Evolutionary conservation across 2,797 vertebrate genomes (phyloP).

Genomic region (Psittacula derbiana): DNA sequence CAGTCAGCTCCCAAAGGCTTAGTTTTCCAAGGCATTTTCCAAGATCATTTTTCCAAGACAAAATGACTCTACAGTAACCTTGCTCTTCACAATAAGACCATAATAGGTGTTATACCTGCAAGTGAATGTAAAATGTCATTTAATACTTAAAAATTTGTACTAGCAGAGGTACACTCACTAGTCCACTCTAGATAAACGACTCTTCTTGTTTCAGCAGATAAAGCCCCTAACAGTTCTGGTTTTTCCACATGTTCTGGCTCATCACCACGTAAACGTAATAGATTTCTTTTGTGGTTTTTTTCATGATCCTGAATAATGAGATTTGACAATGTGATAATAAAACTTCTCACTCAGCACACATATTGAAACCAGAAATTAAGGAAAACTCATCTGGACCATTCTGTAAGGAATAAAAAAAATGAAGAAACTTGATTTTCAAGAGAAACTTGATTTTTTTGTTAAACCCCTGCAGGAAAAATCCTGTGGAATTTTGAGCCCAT

Average conservation of each 20-base stretch:
- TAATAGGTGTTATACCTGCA: background rate
- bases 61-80: background rate
- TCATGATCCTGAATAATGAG: background rate
- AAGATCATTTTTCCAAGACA: background rate
- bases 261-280: background rate
- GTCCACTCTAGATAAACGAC: background rate
- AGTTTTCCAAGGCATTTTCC: background rate
- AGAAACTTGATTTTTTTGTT: background rate
- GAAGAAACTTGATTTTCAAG: background rate
- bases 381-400: background rate
- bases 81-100: background rate
- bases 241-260: background rate
- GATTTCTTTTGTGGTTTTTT: background rate
- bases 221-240: background rate
- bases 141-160: background rate
- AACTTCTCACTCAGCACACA: background rate
- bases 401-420: background rate
- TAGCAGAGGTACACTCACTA: background rate
- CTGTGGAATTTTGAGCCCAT: background rate
- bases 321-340: background rate
- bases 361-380: background rate
- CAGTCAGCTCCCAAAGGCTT: background rate
- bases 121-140: background rate
- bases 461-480: background rate
- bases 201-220: background rate